A percentile compares a stretch with the other conserved stretches of the same genome.
Conservation (phyloP, 2,797 vertebrate genomes). For the Kryptolebias ocellatus region DNA sequence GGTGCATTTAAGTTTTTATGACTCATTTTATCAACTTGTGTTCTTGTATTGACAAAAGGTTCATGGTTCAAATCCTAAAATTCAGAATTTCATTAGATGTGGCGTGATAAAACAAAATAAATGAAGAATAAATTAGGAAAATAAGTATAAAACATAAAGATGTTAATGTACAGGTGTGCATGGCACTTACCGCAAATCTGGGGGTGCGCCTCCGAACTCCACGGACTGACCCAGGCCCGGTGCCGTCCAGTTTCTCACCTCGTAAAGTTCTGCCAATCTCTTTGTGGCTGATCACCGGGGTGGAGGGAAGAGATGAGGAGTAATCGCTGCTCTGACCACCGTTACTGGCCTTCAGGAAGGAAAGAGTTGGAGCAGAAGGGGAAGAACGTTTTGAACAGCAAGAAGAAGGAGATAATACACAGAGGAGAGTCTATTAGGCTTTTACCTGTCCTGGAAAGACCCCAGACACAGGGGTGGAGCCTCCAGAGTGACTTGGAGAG, state of each 20-base stretch:
- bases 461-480: conserved; percentile 87
- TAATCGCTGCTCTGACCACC: conserved; percentile 93
- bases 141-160: too few relatives aligned
- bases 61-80: too few relatives aligned
- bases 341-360: conserved; percentile 84
- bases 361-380: conserved; percentile 6
- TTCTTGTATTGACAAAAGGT: too few relatives aligned
- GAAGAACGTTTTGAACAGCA: conserved; percentile 18
- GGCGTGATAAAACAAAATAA: too few relatives aligned
- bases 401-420: not conserved
- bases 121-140: too few relatives aligned
- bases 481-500: conserved; percentile 90
- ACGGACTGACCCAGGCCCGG: conserved; percentile 87
- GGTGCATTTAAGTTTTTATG: too few relatives aligned
- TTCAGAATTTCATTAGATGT: too few relatives aligned
- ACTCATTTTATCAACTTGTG: too few relatives aligned
- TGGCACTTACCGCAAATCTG: conserved; percentile 84
- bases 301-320: conserved; percentile 93
- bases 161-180: too few relatives aligned
- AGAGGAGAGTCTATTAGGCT: not conserved
- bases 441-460: conserved; percentile 82
- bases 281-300: conserved; percentile 91
- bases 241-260: conserved; percentile 82
- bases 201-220: conserved; percentile 88
- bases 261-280: conserved; percentile 83